A percentile compares a stretch with the other conserved stretches of the same genome.
Evolutionary conservation across 1,140 invertebrate species (phyloP).

Genomic region (Drosophila micromelanica): DNA sequence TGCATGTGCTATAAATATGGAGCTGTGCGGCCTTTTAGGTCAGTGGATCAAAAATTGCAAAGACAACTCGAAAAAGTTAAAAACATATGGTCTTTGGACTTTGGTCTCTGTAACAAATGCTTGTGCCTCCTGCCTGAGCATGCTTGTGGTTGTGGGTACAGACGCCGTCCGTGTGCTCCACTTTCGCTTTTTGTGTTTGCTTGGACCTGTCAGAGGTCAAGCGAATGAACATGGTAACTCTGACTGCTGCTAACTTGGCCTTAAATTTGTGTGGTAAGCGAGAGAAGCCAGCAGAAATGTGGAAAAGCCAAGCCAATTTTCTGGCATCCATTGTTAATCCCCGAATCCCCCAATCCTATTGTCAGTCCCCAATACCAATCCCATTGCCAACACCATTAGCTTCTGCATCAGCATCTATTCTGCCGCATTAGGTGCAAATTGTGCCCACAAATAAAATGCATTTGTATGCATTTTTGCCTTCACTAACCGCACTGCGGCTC

Average conservation of each 20-base stretch:
- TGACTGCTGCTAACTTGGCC: slow-evolving; percentile 8
- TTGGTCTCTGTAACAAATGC: not conserved
- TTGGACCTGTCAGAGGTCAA: slow-evolving; percentile 59
- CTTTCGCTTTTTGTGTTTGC: slow-evolving; percentile 57
- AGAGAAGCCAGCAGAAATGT: slow-evolving; percentile 16
- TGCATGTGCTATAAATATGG: slow-evolving; percentile 6
- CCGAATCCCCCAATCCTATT: slow-evolving; percentile 1
- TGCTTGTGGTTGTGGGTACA: slow-evolving; percentile 11
- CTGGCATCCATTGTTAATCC: slow-evolving; percentile 10
- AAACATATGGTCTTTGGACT: slow-evolving; percentile 40
- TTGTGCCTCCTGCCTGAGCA: not conserved
- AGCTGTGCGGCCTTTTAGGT: slow-evolving; percentile 52
- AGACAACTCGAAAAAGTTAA: slow-evolving; percentile 70
- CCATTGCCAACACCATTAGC: slow-evolving; percentile 21
- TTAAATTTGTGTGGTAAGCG: slow-evolving; percentile 24
- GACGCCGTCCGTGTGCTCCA: slow-evolving; percentile 42
- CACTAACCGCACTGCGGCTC: slow-evolving; percentile 35
- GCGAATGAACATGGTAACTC: slow-evolving; percentile 19
- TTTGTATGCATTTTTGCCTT: slow-evolving; percentile 70
- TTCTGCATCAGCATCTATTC: slow-evolving; percentile 38
- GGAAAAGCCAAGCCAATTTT: slow-evolving; percentile 21
- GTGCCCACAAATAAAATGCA: slow-evolving; percentile 63
- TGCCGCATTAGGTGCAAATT: slow-evolving; percentile 43
- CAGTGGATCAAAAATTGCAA: slow-evolving; percentile 74
- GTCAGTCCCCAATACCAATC: slow-evolving; percentile 19